Percentiles rank a stretch among this genome's conserved stretches.
Conservation (phyloP, 2,797 vertebrate genomes). For the Catamblyrhynchus diadema region DNA sequence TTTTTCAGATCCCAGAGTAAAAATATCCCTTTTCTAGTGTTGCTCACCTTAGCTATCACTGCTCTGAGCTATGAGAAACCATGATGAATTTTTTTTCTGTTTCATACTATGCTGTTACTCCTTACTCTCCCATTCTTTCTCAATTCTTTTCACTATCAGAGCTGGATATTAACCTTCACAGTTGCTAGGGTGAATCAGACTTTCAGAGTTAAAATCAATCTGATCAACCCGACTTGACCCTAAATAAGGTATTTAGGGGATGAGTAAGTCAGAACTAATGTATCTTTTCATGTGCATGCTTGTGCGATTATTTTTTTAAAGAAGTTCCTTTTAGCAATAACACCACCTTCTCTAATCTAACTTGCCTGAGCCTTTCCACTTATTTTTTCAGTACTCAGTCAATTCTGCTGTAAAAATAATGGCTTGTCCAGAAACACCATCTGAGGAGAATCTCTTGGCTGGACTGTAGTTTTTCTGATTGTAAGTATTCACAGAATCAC, state of each 20-base stretch:
- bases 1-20: background rate
- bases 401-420: conserved; percentile 11
- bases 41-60: background rate
- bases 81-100: background rate
- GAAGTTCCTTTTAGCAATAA: conserved; percentile 15
- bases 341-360: background rate
- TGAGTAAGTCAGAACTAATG: conserved; percentile 44
- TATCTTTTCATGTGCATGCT: conserved; percentile 55
- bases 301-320: conserved; percentile 8
- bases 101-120: background rate
- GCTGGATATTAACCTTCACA: background rate
- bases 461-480: background rate
- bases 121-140: background rate
- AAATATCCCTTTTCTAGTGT: background rate
- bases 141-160: background rate
- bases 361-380: background rate
- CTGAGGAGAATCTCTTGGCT: background rate
- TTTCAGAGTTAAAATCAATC: conserved; percentile 15
- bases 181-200: conserved; percentile 43
- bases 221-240: conserved; percentile 39
- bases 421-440: background rate
- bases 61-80: background rate
- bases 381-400: background rate
- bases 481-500: background rate
- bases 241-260: conserved; percentile 5